These are phyloP conservation scores for Meiosimyza platycephala DNA, from an alignment of 2,888 invertebrate species.

Conservation along the genomic window DNA sequence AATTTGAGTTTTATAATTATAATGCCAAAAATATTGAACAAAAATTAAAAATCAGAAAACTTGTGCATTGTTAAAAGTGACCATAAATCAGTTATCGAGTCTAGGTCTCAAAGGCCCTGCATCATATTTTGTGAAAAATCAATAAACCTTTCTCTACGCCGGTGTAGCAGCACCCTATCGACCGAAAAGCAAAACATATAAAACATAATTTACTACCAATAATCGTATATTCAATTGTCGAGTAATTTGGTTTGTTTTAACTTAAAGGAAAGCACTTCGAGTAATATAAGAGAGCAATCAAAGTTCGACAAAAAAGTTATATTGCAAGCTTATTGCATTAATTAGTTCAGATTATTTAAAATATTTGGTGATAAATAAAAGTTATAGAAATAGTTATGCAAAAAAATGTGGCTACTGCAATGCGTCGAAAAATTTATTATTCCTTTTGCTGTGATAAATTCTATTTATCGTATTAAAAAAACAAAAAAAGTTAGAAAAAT, in stretches of 20 bases:
- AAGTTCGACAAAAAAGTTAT: too few species aligned
- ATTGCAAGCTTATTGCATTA: too few species aligned
- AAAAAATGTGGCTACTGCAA: too few species aligned
- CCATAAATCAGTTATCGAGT: background rate
- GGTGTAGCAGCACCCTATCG: slow-evolving; percentile 45
- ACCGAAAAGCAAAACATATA: slow-evolving; percentile 26
- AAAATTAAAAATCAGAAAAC: slow-evolving; percentile 34
- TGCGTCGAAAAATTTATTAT: background rate
- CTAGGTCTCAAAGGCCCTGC: slow-evolving; percentile 41
- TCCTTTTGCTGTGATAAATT: slow-evolving; percentile 31
- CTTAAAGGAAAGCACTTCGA: too few species aligned
- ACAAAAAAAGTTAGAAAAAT: too few species aligned
- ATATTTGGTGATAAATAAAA: too few species aligned
- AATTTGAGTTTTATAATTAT: slow-evolving; percentile 18
- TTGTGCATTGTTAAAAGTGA: slow-evolving; percentile 8
- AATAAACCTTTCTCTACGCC: slow-evolving; percentile 53
- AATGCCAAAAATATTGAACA: slow-evolving; percentile 14
- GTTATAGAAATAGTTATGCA: too few species aligned
- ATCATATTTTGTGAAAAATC: slow-evolving; percentile 49
- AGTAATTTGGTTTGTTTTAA: too few species aligned
- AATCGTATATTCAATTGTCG: too few species aligned
- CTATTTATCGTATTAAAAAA: slow-evolving; percentile 7
- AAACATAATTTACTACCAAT: background rate
- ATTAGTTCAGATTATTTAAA: too few species aligned
- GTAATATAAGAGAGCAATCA: too few species aligned